A percentile compares a stretch with the other conserved stretches of the same genome.
phyloP scores from a whole-genome alignment of 2,888 invertebrate species.

The Protodeltote pygarga region DNA sequence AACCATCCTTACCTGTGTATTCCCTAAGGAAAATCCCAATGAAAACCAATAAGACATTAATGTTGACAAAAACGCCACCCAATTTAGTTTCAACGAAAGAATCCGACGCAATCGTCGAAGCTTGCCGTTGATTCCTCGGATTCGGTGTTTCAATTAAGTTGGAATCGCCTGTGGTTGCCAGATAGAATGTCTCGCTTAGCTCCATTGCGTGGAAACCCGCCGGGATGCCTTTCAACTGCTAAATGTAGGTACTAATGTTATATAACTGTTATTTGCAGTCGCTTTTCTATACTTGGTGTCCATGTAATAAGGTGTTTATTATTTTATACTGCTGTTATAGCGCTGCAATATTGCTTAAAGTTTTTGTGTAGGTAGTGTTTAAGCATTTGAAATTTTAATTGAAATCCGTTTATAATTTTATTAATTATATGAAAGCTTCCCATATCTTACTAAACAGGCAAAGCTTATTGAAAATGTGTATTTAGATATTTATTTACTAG shows the following conservation, averaged over 20 bases:
- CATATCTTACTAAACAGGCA: too few relatives aligned
- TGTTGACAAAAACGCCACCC: conserved; percentile 4
- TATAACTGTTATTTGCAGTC: conserved; percentile 1
- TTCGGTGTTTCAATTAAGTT: conserved; percentile 63
- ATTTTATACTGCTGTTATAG: neutral
- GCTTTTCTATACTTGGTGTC: neutral
- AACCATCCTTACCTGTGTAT: neutral
- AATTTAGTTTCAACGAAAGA: conserved; percentile 22
- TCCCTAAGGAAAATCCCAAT: neutral
- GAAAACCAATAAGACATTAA: conserved; percentile 18
- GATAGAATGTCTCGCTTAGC: conserved; percentile 19
- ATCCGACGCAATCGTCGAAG: conserved; percentile 10
- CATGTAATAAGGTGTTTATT: conserved; percentile 1
- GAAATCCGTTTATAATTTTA: too few relatives aligned
- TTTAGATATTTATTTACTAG: too few relatives aligned
- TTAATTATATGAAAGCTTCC: too few relatives aligned
- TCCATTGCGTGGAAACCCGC: neutral
- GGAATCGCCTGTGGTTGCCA: conserved; percentile 27
- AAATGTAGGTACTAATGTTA: neutral
- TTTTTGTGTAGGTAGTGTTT: too few relatives aligned
- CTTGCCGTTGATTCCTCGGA: conserved; percentile 41
- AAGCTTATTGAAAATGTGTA: too few relatives aligned
- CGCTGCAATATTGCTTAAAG: too few relatives aligned
- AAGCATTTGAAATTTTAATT: too few relatives aligned
- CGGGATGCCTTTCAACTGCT: conserved; percentile 2